Evolutionary conservation across 2,888 invertebrate genomes (phyloP), one percentile per base, ranked within the genome.

Genomic region (Alcis repandata): DNA sequence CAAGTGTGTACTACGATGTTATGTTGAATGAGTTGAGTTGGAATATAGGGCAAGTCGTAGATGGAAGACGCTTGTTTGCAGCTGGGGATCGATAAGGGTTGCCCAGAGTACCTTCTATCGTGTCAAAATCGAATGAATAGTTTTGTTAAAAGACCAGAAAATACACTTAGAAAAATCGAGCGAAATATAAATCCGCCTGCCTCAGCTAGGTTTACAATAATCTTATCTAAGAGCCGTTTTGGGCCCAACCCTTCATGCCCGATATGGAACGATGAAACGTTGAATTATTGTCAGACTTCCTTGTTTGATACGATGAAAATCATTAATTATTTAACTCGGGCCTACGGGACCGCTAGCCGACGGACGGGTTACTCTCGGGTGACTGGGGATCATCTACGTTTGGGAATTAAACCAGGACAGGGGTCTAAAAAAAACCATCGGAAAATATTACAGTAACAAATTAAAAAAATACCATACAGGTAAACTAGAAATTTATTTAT

Each of bases 281-380:
- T 63, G 36, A 62, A 57, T 63, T 64, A 59, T 64, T 64, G 59
- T 64, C 63, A 38, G 32, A 53, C 63, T 64, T 64, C 59, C 53
- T 63, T 46, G 43, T 64, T 54, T 36, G 59, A 64, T 64, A 56
- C 56, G 51, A 60, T 48, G 61, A 33, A 61, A 61, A 61, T 41
- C 36, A 20, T 60, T 65, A 43, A 61, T 61, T 61, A 66, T 61
- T 66, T 57, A 46, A 60, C 41, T 17, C 32, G n/a, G 59, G 32
- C 46, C 54, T 41, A 27, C 46, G 46, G 52, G 61, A 58, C 53
- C 53, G 52, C 45, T 56, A 10, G 49, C 59, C 51, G 51, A 19
- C n/a, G 19, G 56, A 41, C 49, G 20, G 46, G 63, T 49, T 54
- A 19, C 52, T 45, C 56, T 56, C 22, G 45, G 43, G 22, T 11